These are phyloP conservation scores for Eonycteris spelaea DNA, from an alignment of 2,113 vertebrate species.

Conservation along the genomic window DNA sequence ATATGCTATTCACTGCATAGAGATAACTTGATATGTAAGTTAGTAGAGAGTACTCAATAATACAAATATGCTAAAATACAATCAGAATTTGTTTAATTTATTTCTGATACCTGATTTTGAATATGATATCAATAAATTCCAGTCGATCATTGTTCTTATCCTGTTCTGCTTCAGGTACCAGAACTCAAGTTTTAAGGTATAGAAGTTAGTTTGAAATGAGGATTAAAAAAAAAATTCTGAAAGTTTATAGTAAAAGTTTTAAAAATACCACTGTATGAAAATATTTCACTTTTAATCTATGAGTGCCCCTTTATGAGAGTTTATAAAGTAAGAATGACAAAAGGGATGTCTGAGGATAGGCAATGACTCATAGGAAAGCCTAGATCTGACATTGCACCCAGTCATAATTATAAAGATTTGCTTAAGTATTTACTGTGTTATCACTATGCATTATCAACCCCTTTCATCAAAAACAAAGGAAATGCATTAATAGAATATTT, in stretches of 20 bases:
- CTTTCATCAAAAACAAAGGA: conserved; percentile 41
- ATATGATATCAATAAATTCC: conserved; percentile 1
- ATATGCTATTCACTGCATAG: conserved; percentile 13
- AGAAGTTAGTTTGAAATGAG: neutral
- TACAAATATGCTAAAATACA: conserved; percentile 23
- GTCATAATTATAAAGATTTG: neutral
- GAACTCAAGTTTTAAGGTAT: conserved; percentile 7
- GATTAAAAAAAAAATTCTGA: neutral
- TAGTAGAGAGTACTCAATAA: conserved; percentile 7
- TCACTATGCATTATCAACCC: neutral
- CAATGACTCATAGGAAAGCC: neutral
- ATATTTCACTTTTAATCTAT: conserved; percentile 7
- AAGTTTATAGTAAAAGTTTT: conserved; percentile 16
- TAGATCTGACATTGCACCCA: neutral
- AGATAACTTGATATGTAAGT: conserved; percentile 28
- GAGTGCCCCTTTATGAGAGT: neutral
- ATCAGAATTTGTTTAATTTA: neutral
- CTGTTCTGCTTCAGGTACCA: neutral
- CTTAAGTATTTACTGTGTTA: conserved; percentile 36
- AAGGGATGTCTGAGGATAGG: neutral
- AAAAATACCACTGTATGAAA: neutral
- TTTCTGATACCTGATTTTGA: neutral
- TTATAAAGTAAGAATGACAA: conserved; percentile 19
- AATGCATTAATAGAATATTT: neutral
- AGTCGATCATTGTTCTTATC: neutral